Percentiles rank a stretch among this genome's conserved stretches.
Evolutionary conservation across 2,888 invertebrate species (phyloP).

Genomic region (Orthosia cruda): DNA sequence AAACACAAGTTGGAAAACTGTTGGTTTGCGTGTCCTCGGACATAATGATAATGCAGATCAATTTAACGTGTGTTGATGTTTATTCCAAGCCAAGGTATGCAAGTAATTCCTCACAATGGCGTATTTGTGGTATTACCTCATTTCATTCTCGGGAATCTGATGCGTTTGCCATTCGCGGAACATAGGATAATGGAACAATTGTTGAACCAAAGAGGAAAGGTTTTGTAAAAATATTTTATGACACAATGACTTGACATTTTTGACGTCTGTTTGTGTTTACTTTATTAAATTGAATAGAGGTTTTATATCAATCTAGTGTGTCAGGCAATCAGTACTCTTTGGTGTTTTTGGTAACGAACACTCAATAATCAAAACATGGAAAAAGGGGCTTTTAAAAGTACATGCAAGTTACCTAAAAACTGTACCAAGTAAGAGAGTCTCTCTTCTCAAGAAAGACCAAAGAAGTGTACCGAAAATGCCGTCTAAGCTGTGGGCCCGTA

Average conservation of each 20-base stretch:
- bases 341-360: too few relatives aligned
- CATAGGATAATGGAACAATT: constrained; percentile 56
- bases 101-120: constrained; percentile 69
- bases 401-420: too few relatives aligned
- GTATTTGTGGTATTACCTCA: constrained; percentile 79
- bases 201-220: constrained; percentile 36
- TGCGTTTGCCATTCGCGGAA: constrained; percentile 65
- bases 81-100: constrained; percentile 66
- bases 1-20: constrained; percentile 25
- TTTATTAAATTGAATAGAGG: constrained; percentile 23
- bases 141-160: constrained; percentile 74
- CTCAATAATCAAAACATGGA: too few relatives aligned
- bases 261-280: constrained; percentile 21
- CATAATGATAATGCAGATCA: constrained; percentile 57
- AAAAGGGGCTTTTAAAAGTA: background rate
- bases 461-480: too few relatives aligned
- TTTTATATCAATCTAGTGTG: background rate
- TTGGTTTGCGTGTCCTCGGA: constrained; percentile 19
- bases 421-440: too few relatives aligned
- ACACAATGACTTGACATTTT: constrained; percentile 43
- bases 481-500: too few relatives aligned
- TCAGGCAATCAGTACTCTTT: background rate
- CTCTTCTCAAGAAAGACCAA: too few relatives aligned
- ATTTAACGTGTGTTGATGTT: constrained; percentile 63
- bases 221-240: constrained; percentile 49